Evolutionary conservation across 2,888 invertebrate genomes (phyloP).

Genomic region (Aspidiotus destructor): DNA sequence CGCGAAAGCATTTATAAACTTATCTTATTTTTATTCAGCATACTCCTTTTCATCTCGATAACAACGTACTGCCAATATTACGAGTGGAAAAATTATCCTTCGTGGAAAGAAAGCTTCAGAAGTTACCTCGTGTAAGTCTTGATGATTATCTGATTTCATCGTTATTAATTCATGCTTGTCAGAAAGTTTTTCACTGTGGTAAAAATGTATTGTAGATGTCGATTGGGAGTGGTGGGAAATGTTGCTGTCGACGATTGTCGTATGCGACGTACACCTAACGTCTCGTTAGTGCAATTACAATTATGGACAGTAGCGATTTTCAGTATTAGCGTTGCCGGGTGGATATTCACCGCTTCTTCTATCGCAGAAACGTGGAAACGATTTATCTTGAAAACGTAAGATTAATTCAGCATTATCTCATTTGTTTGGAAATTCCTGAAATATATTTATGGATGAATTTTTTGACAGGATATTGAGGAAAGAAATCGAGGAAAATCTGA

Average conservation of each 20-base stretch:
- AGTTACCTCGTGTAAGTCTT: conserved; percentile 69
- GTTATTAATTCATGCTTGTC: neutral
- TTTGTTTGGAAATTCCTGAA: neutral
- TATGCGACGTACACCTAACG: conserved; percentile 62
- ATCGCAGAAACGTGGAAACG: conserved; percentile 69
- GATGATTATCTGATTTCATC: neutral
- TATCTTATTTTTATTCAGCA: conserved; percentile 67
- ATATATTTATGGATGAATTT: neutral
- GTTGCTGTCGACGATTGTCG: conserved; percentile 49
- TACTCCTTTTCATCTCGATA: conserved; percentile 65
- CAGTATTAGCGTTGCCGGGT: conserved; percentile 81
- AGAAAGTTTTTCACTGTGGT: too few species aligned
- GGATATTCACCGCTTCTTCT: conserved; percentile 86
- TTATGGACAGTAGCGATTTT: conserved; percentile 71
- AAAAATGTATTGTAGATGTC: conserved; percentile 43
- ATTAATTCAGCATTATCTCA: neutral
- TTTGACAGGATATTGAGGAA: conserved; percentile 58
- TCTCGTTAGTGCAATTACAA: conserved; percentile 71
- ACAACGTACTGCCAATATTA: conserved; percentile 76
- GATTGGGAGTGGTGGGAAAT: conserved; percentile 38
- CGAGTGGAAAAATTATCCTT: conserved; percentile 61
- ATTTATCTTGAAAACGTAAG: neutral
- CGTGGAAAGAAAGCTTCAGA: conserved; percentile 68
- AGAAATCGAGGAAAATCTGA: conserved; percentile 57
- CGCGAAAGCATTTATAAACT: conserved; percentile 76